Evolutionary conservation across 2,888 invertebrate genomes (phyloP).

Genomic region (Fabriciana adippe): DNA sequence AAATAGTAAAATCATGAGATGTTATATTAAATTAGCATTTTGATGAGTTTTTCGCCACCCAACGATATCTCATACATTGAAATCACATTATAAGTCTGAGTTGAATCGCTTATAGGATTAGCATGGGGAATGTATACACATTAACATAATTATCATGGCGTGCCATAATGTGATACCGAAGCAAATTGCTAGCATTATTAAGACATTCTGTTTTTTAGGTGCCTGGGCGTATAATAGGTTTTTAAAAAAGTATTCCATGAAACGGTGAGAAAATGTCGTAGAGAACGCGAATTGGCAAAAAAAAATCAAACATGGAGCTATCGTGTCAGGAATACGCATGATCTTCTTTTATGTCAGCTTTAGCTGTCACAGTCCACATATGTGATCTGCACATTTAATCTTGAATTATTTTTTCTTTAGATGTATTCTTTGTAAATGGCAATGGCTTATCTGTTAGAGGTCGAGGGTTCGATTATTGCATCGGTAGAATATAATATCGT

Average conservation of each 20-base stretch:
- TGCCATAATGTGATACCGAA: slow-evolving; percentile 16
- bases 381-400: no score
- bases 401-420: no score
- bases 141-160: slow-evolving; percentile 33
- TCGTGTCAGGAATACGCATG: no score
- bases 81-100: slow-evolving; percentile 12
- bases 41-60: slow-evolving; percentile 24
- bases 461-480: no score
- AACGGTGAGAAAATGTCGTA: neutral
- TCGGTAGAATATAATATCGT: no score
- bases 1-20: no score
- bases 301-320: no score
- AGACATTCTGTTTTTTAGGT: neutral
- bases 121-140: slow-evolving; percentile 27
- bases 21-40: slow-evolving; percentile 18
- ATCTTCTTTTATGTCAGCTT: no score
- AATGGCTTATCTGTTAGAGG: no score
- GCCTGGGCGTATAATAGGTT: neutral
- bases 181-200: slow-evolving; percentile 21
- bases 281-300: neutral
- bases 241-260: neutral
- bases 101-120: slow-evolving; percentile 20
- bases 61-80: slow-evolving; percentile 9
- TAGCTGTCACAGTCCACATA: no score
- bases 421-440: no score